A percentile compares a stretch with the other conserved stretches of the same genome.
Evolutionary conservation across 35 echinoderm and acorn worm genomes (phyloP).

Genomic region (Acanthaster planci): DNA sequence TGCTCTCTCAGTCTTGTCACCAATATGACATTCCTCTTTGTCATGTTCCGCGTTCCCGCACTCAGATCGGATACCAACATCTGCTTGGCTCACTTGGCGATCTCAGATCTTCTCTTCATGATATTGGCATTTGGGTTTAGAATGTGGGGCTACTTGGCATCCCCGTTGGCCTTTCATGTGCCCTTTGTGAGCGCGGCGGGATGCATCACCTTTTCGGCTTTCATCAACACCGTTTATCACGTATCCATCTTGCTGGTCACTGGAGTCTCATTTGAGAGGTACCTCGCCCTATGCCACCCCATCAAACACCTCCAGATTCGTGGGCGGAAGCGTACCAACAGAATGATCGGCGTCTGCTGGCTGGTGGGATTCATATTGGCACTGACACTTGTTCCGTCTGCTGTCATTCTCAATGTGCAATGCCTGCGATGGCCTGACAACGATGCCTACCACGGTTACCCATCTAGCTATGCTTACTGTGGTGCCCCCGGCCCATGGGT

Average conservation of each 20-base stretch:
- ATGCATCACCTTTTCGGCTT: not conserved
- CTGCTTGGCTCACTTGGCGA: not conserved
- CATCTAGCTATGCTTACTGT: not conserved
- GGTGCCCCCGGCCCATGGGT: not conserved
- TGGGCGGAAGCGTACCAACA: not conserved
- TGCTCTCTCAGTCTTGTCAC: not conserved
- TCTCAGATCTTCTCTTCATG: not conserved
- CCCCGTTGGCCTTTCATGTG: not conserved
- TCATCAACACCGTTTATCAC: not conserved
- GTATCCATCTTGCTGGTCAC: constrained; percentile 18
- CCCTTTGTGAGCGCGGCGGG: not conserved
- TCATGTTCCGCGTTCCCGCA: constrained; percentile 5
- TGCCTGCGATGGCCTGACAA: constrained; percentile 19
- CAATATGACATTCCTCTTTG: not conserved
- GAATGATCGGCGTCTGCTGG: not conserved
- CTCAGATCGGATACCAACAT: constrained; percentile 21
- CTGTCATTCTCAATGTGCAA: not conserved
- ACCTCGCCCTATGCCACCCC: constrained; percentile 18
- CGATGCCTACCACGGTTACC: not conserved
- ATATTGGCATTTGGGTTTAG: not conserved
- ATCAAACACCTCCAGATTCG: constrained; percentile 8
- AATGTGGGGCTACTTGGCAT: not conserved
- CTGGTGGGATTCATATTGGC: not conserved
- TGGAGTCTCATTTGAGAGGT: not conserved
- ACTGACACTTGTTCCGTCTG: not conserved